Base-by-base conservation (phyloP, 2,888 invertebrate genomes). In the Orthosia gracilis region DNA sequence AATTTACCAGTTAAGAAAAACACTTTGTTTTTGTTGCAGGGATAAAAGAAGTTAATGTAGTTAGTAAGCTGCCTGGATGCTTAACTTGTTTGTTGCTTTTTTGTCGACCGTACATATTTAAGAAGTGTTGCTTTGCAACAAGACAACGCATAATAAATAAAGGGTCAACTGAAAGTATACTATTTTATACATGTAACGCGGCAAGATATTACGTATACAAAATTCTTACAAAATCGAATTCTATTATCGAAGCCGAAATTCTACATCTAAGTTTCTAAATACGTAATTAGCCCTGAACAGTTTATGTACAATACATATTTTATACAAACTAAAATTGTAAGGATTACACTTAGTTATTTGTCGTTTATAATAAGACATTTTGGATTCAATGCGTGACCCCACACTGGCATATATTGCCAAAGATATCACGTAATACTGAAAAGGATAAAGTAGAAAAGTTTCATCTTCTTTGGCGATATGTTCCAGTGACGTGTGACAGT, bases 311-410 rank as follows among this genome's bases (percentile, higher is more conserved):
- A 76, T 75, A 76, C 68, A 74, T 78, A 70, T 69, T 57, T 18
- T 52, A 73, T 67, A 45, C 54, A 73, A 61, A 59, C 52, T 76
- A 79, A 64, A 76, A 64, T 79, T 79, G 77, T 83, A 76, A 87
- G 81, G 80, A 74, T 83, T 87, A 86, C 54, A 83, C 15, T 85
- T 87, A 90, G 73, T 91, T 91, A 91, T 90, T 91, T 89, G 90
- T 90, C 91, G 68, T 84, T 86, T 86, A 75, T 87, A 70, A 89
- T 90, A 91, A 88, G 89, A 91, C 85, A 73, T 73, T 76, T 84
- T 66, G 66, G 26, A 67, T 81, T 69, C 57, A 52, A 83, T 84
- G 73, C 69, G 31, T 64, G 45, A 79, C 23, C 11, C 11, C 21
- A 47, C 67, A 70, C 78, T 70, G 68, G 59, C 11, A 52, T 59